Evolutionary conservation across 2,797 vertebrate species (phyloP).

Genomic region (Scarus forsteni): DNA sequence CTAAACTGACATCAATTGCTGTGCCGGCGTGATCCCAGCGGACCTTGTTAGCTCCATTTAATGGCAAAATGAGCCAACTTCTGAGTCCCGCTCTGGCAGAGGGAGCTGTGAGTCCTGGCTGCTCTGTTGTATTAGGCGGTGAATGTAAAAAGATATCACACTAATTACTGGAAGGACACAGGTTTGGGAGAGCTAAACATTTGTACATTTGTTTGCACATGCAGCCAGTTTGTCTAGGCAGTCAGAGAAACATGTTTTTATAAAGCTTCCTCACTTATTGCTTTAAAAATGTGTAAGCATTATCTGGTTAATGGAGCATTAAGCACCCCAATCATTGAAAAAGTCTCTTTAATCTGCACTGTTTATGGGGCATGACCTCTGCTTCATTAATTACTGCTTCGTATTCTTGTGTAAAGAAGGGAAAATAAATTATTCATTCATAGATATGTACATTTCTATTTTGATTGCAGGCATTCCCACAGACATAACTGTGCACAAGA

Average conservation of each 20-base stretch:
- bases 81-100: conserved; percentile 57
- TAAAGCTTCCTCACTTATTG: background rate
- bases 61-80: conserved; percentile 75
- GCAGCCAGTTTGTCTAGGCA: conserved; percentile 53
- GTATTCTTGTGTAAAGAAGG: background rate
- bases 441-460: no score
- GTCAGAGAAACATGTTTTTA: conserved; percentile 21
- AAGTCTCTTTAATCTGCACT: background rate
- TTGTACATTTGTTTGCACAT: conserved; percentile 44
- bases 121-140: conserved; percentile 48
- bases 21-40: conserved; percentile 68
- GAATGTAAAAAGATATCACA: conserved; percentile 63
- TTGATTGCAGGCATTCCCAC: no score
- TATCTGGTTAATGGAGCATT: background rate
- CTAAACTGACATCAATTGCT: conserved; percentile 78
- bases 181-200: conserved; percentile 59
- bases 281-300: background rate
- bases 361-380: background rate
- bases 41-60: conserved; percentile 80
- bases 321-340: background rate
- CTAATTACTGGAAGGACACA: conserved; percentile 64
- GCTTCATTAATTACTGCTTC: background rate
- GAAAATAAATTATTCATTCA: no score
- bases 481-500: no score
- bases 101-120: conserved; percentile 48